Evolutionary conservation across 2,888 invertebrate species (phyloP).

Genomic region (Arge pagana): DNA sequence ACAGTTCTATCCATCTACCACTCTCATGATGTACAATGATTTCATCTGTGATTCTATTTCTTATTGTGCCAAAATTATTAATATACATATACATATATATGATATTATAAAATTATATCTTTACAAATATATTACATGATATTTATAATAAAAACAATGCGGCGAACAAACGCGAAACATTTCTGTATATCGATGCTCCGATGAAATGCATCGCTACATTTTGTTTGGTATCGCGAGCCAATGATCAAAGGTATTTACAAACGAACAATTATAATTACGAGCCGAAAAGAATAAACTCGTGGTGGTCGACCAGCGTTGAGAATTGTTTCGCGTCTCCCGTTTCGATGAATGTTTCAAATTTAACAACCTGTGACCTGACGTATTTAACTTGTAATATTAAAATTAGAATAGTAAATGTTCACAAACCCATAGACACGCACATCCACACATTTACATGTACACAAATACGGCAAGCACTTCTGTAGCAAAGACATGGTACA

Average conservation of each 20-base stretch:
- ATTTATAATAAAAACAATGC: slow-evolving; percentile 18
- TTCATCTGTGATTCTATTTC: slow-evolving; percentile 56
- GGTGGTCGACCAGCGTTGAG: not conserved
- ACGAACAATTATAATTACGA: not conserved
- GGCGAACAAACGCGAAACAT: slow-evolving; percentile 30
- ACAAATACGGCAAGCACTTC: too few relatives aligned
- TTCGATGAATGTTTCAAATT: slow-evolving; percentile 42
- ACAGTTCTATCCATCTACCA: slow-evolving; percentile 31
- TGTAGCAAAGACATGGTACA: too few relatives aligned
- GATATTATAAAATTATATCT: slow-evolving; percentile 29
- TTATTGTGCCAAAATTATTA: slow-evolving; percentile 55
- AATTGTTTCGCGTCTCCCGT: slow-evolving; percentile 17
- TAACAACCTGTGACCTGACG: slow-evolving; percentile 42
- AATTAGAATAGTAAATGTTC: slow-evolving; percentile 20
- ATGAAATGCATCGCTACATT: not conserved
- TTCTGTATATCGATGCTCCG: not conserved
- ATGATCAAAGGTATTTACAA: not conserved
- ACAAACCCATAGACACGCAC: slow-evolving; percentile 2
- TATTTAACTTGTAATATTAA: slow-evolving; percentile 26
- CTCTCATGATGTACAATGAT: slow-evolving; percentile 54
- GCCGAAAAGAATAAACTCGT: not conserved
- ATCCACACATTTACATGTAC: not conserved
- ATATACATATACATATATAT: slow-evolving; percentile 38
- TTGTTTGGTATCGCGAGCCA: not conserved
- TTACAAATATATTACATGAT: slow-evolving; percentile 25